Base-by-base conservation (phyloP, 2,888 invertebrate species). In the Galerucella calmariensis region DNA sequence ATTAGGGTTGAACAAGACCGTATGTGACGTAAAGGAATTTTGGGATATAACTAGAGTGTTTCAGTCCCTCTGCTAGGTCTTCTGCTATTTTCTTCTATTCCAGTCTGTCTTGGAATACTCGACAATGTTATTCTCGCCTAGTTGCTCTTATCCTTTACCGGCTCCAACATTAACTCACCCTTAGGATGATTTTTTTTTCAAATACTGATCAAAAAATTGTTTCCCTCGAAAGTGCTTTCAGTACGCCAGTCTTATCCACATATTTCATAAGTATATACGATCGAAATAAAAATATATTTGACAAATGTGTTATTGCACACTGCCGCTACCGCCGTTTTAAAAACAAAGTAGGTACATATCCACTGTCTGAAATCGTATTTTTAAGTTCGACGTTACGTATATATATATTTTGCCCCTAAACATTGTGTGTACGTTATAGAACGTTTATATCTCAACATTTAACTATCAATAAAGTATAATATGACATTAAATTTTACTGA, bases 401-500 rank as follows among this genome's bases (percentile, higher is more conserved):
- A 46, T 12, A 48, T 14, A 48, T 48, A 69, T 48, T 69, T 66
- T 69, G 56, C 58, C 24, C 46, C 53, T 73, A 73, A 73, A 73
- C 73, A 73, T 68, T 73, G 65, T 65, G 56, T 46, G 58, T 63
- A 56, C 35, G 48, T 35, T 35, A 35, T 35, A 35, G n/a, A 66
- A 48, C 66, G 46, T 71, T 74, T 70, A 66, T 67, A 68, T 69
- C 62, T 75, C 73, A 62, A 74, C 27, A 69, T 79, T 82, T 82
- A 79, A 82, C 77, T 75, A 75, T 76, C 82, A 78, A 82, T 81
- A 80, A 80, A 80, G 80, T 78, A 79, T 78, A 75, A 78, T 78
- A 76, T 81, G 78, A 77, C 81, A 80, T 82, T 81, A 80, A 81
- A 79, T 74, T 82, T 81, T 80, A 81, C 77, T 75, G 78, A 68